A percentile compares a stretch with the other conserved stretches of the same genome.
Conservation (phyloP, 2,888 invertebrate species). For the Alsophila aescularia region DNA sequence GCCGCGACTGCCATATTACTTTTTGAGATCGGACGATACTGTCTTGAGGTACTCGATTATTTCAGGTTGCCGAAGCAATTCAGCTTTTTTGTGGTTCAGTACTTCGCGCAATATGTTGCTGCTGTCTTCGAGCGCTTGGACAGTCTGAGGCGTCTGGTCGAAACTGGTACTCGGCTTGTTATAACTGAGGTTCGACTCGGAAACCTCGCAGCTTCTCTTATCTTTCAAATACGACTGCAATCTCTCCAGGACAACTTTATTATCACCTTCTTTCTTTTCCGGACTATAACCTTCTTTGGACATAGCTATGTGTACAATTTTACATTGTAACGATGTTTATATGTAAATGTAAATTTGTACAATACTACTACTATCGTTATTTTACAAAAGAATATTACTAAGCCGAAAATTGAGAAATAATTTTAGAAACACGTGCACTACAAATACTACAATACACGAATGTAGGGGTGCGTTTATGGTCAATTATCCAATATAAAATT, state of each 20-base stretch:
- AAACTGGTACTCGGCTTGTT: conserved; percentile 73
- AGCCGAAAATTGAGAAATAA: neutral
- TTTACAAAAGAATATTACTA: neutral
- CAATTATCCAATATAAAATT: too few species aligned
- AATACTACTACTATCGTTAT: neutral
- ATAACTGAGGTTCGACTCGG: conserved; percentile 59
- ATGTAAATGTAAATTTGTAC: too few species aligned
- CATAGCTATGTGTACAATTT: conserved; percentile 59
- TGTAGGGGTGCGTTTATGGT: too few species aligned
- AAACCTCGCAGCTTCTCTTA: conserved; percentile 67
- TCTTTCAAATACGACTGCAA: conserved; percentile 79
- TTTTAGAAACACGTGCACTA: conserved; percentile 27
- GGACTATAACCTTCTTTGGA: conserved; percentile 81
- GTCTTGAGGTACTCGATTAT: conserved; percentile 72
- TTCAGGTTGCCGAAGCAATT: conserved; percentile 76
- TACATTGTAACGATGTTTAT: conserved; percentile 40
- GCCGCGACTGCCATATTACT: conserved; percentile 73
- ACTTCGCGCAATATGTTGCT: conserved; percentile 75
- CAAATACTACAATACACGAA: too few species aligned
- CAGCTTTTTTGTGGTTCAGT: conserved; percentile 76
- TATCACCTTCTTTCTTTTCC: conserved; percentile 79
- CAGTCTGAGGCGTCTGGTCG: conserved; percentile 56
- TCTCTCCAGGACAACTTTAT: conserved; percentile 78
- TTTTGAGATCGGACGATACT: conserved; percentile 72
- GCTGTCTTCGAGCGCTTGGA: conserved; percentile 62